These are phyloP conservation scores for Muntiacus muntjak DNA, from an alignment of 2,113 vertebrate species.

Conservation along the genomic window DNA sequence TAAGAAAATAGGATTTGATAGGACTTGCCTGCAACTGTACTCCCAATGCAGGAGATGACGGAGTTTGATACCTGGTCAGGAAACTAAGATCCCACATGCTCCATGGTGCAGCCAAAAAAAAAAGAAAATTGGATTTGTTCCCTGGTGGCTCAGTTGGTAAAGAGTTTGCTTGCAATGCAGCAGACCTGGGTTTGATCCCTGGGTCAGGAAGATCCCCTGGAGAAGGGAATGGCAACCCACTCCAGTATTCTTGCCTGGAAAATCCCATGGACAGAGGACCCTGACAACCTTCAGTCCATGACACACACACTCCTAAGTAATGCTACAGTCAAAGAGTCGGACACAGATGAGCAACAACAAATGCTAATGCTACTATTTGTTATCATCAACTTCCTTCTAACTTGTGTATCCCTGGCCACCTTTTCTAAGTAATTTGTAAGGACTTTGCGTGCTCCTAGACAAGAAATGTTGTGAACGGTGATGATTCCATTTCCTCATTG, in stretches of 20 bases:
- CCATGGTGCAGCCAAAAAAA: background rate
- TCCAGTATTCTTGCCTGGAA: background rate
- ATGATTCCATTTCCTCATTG: background rate
- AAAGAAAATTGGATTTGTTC: background rate
- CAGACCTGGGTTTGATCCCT: background rate
- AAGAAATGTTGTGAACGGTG: background rate
- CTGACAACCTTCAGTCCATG: background rate
- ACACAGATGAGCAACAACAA: background rate
- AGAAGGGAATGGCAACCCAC: background rate
- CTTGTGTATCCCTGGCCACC: background rate
- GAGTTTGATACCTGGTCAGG: background rate
- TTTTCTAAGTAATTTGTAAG: slow-evolving; percentile 31
- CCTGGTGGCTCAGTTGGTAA: background rate
- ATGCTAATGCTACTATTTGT: background rate
- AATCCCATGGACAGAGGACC: background rate
- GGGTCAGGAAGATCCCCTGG: background rate
- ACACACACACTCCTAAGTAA: background rate
- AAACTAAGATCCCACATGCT: background rate
- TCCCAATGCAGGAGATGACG: background rate
- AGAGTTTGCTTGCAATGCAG: background rate
- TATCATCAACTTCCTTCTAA: background rate
- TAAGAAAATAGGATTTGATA: background rate
- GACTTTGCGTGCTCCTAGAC: background rate
- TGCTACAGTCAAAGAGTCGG: background rate
- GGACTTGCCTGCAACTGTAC: background rate